phyloP scores from a whole-genome alignment of 2,888 invertebrate genomes.

The Megastigmus dorsalis region DNA sequence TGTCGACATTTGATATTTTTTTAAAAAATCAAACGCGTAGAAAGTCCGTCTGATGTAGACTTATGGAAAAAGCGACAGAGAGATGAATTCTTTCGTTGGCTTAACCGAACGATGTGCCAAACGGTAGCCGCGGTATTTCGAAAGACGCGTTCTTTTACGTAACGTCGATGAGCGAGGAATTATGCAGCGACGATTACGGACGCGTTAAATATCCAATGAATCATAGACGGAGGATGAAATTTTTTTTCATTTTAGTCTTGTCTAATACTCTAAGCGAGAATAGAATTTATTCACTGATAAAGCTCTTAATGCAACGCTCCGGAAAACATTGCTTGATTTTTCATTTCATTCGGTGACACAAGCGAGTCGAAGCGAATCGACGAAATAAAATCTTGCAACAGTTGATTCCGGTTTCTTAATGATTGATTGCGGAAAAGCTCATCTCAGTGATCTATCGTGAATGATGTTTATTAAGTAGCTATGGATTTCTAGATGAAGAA shows the following conservation, averaged over 20 bases:
- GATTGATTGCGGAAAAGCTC: too few relatives aligned
- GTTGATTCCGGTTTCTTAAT: slow-evolving; percentile 15
- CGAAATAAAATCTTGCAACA: neutral
- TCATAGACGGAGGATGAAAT: neutral
- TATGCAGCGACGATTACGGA: neutral
- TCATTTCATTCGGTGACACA: neutral
- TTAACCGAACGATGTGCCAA: neutral
- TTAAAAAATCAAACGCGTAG: too few relatives aligned
- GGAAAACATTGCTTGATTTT: slow-evolving; percentile 14
- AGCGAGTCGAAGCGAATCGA: neutral
- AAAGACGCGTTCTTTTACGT: slow-evolving; percentile 5
- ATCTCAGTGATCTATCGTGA: too few relatives aligned
- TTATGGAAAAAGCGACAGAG: too few relatives aligned
- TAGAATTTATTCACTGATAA: slow-evolving; percentile 12
- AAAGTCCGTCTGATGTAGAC: too few relatives aligned
- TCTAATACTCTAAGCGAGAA: too few relatives aligned
- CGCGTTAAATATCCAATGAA: slow-evolving; percentile 1
- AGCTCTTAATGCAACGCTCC: neutral
- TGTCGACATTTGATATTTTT: too few relatives aligned
- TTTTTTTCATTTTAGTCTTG: neutral
- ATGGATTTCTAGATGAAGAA: too few relatives aligned
- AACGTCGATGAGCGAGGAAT: neutral
- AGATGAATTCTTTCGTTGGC: neutral
- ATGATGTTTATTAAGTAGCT: too few relatives aligned
- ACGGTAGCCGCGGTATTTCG: neutral